Evolutionary conservation across 2,113 vertebrate genomes (phyloP).

Genomic region (Rhinoptilus africanus): DNA sequence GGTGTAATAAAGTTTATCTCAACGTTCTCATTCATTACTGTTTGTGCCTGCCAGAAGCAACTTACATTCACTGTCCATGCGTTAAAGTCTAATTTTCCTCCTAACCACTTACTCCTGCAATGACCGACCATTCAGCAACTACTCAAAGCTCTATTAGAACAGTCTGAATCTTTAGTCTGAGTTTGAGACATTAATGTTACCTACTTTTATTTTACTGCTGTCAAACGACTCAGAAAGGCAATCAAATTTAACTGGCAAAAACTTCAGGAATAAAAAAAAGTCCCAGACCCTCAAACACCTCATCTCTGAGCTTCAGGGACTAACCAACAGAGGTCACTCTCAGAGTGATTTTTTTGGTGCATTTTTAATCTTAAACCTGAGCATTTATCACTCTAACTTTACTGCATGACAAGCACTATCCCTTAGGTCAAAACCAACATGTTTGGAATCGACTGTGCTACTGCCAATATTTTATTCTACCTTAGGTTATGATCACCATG

Average conservation of each 20-base stretch:
- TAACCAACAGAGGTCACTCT: neutral
- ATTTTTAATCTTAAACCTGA: neutral
- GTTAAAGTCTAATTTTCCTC: neutral
- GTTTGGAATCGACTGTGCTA: neutral
- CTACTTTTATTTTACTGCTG: neutral
- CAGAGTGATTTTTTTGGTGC: neutral
- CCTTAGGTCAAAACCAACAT: neutral
- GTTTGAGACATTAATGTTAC: neutral
- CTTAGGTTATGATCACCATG: neutral
- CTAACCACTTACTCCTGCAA: neutral
- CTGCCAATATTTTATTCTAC: neutral
- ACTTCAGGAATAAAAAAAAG: neutral
- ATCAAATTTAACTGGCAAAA: neutral
- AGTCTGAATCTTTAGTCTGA: neutral
- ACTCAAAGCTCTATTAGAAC: neutral
- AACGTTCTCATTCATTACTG: neutral
- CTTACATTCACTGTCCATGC: neutral
- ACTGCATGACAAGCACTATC: neutral
- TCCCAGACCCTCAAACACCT: neutral
- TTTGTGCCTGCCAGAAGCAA: neutral
- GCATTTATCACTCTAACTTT: neutral
- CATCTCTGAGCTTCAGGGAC: neutral
- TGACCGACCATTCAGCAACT: neutral
- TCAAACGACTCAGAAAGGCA: neutral
- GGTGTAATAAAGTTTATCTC: neutral